phyloP scores from a whole-genome alignment of 2,113 vertebrate genomes.

The Baryphthengus martii region DNA sequence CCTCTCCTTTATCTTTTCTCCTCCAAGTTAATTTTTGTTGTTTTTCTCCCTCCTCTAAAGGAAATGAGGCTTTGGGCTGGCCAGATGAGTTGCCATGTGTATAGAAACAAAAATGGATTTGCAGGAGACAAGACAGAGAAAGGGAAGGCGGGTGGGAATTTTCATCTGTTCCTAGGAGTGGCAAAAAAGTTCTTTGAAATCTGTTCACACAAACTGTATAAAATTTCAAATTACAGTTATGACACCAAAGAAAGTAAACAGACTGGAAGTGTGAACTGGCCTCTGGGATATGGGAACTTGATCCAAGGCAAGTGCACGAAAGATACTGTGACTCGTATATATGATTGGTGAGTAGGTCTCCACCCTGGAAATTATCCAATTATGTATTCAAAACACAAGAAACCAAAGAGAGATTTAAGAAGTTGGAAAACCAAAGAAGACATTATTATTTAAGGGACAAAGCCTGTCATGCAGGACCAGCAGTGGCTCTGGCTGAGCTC shows the following conservation, averaged over 20 bases:
- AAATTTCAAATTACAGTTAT: background rate
- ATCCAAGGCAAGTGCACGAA: background rate
- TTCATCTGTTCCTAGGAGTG: slow-evolving; percentile 17
- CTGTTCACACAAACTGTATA: background rate
- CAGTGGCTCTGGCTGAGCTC: background rate
- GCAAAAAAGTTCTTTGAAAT: slow-evolving; percentile 18
- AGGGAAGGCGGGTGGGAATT: background rate
- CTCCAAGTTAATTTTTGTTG: background rate
- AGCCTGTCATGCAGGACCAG: background rate
- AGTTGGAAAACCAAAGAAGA: background rate
- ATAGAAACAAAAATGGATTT: background rate
- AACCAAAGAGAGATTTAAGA: background rate
- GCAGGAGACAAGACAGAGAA: background rate
- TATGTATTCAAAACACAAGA: background rate
- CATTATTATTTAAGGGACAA: background rate
- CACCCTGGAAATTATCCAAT: background rate
- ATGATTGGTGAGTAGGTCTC: background rate
- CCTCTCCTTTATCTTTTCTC: background rate
- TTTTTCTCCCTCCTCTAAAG: background rate
- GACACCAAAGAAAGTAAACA: background rate
- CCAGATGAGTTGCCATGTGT: background rate
- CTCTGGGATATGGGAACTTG: background rate
- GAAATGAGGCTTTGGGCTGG: background rate
- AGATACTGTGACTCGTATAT: background rate
- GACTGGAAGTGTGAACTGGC: background rate